Evolutionary conservation across 1,140 invertebrate genomes (phyloP), one percentile per base, ranked within the genome.

Genomic region (Macrotrachela quadricornifera): DNA sequence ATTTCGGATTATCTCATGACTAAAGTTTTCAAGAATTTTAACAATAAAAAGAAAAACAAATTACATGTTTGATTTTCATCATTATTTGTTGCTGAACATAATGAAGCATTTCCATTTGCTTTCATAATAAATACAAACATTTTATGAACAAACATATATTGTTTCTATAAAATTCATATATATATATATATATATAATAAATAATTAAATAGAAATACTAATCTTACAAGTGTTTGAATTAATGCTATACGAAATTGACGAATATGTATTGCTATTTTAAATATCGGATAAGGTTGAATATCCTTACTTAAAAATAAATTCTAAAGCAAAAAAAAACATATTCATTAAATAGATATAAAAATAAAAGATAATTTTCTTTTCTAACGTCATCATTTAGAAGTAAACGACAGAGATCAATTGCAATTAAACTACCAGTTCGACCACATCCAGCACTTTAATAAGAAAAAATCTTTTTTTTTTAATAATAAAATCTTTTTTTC

Each of bases 371-470:
- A 12, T 9, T 39, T 39, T 12, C 8, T 9, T 48, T 40, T 53
- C 51, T n/a, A 46, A 46, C 14, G 40, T 53, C 51, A 53, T 47
- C n/a, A 44, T 41, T 44, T 44, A 53, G 1, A 48, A 21, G 13
- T 53, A 30, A 8, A 30, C 21, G 21, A 30, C 21, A 30, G 3
- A 30, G 51, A 42, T 53, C 51, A 41, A 53, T 53, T n/a, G 51
- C 53, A 49, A 54, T 54, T n/a, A 54, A 44, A 17, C 46, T 54
- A 12, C 53, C 53, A 38, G 53, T 54, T 30, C 53, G 53, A 39
- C 53, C 53, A 13, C 53, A 54, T 0, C 53, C 53, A 16, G 53
- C 53, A 49, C 53, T 54, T 21, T 46, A 54, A 45, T 54, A 45
- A 17, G 48, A 37, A 16, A 49, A 14, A 10, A 53, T 12, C 13